A percentile compares a stretch with the other conserved stretches of the same genome.
These are phyloP conservation scores for Mamestra configurata DNA, from an alignment of 1,140 invertebrate genomes.

Conservation along the genomic window DNA sequence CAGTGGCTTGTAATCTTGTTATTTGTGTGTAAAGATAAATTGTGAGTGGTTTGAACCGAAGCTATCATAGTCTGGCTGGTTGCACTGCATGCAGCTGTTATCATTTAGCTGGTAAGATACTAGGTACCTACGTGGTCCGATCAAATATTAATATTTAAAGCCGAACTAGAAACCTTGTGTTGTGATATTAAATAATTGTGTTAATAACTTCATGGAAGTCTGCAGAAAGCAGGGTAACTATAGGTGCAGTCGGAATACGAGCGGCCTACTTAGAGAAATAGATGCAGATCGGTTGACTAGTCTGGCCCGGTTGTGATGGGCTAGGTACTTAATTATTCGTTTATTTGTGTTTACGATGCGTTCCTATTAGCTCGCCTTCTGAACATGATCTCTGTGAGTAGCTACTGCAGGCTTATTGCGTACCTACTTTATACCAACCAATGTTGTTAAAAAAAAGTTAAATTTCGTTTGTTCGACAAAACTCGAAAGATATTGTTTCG, in stretches of 20 bases:
- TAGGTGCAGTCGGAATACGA: background rate
- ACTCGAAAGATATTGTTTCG: too few relatives aligned
- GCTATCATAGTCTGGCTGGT: background rate
- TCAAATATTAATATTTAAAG: background rate
- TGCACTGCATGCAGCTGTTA: conserved; percentile 3
- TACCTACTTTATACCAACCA: too few relatives aligned
- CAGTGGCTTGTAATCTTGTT: conserved; percentile 13
- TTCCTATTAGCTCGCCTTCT: background rate
- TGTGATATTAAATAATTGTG: too few relatives aligned
- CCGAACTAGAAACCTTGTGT: background rate
- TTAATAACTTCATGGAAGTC: too few relatives aligned
- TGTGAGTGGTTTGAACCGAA: background rate
- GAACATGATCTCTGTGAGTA: background rate
- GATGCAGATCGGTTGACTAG: conserved; percentile 13
- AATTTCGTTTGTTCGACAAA: too few relatives aligned
- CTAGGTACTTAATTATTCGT: conserved; percentile 7
- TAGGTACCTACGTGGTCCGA: background rate
- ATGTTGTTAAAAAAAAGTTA: too few relatives aligned
- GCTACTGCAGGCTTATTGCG: too few relatives aligned
- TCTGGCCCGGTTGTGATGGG: background rate
- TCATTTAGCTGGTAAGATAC: background rate
- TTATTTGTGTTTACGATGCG: conserved; percentile 1
- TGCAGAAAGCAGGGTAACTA: background rate
- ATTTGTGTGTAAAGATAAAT: conserved; percentile 15
- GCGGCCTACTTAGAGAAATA: conserved; percentile 3